Conservation (phyloP, 2,888 invertebrate species). For the Morpho helenor region DNA sequence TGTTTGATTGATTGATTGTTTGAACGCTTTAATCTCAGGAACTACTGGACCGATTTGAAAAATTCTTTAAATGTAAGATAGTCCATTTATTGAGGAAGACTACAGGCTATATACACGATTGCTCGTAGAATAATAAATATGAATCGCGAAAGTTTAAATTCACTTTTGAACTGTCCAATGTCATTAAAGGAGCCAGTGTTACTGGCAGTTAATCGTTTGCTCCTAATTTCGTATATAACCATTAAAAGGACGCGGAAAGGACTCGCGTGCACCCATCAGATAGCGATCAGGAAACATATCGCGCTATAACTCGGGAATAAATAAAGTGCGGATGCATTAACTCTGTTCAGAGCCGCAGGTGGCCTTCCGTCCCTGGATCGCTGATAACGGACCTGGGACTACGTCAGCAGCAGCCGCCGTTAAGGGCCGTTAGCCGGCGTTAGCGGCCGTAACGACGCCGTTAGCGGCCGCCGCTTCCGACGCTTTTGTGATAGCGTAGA, state of each 20-base stretch:
- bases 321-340: constrained; percentile 76
- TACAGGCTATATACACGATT: too few species aligned
- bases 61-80: too few species aligned
- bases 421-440: constrained; percentile 66
- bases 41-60: too few species aligned
- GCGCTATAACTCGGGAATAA: constrained; percentile 54
- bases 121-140: too few species aligned
- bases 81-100: too few species aligned
- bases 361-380: constrained; percentile 67
- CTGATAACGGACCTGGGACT: constrained; percentile 45
- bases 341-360: constrained; percentile 66
- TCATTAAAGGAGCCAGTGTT: too few species aligned
- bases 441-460: constrained; percentile 70
- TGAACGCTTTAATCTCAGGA: too few species aligned
- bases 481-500: constrained; percentile 51
- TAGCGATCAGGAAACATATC: constrained; percentile 69
- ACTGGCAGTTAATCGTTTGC: too few species aligned
- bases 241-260: constrained; percentile 23
- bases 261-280: constrained; percentile 33
- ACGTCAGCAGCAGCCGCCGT: constrained; percentile 62
- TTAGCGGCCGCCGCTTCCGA: constrained; percentile 71
- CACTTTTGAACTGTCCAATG: too few species aligned
- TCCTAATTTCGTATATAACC: constrained; percentile 2
- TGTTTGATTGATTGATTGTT: too few species aligned
- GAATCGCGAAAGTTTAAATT: too few species aligned